These are phyloP conservation scores for Bothrops jararaca DNA, from an alignment of 2,113 vertebrate genomes.

Conservation along the genomic window DNA sequence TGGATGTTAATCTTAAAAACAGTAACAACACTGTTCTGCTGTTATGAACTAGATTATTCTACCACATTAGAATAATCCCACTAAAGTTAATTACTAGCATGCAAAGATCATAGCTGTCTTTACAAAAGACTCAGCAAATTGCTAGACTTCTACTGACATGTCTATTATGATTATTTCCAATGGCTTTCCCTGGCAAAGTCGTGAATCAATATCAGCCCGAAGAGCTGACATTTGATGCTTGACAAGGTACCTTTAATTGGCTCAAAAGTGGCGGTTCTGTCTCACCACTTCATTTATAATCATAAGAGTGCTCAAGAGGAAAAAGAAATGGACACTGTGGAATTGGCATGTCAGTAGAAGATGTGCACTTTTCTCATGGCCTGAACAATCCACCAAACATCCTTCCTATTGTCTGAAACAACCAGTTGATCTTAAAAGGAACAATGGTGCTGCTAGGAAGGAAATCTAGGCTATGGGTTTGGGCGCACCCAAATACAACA, in stretches of 20 bases:
- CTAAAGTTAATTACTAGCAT: constrained; percentile 12
- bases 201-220: background rate
- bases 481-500: background rate
- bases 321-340: constrained; percentile 8
- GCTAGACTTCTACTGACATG: background rate
- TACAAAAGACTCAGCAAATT: background rate
- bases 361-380: background rate
- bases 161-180: background rate
- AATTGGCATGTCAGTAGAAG: background rate
- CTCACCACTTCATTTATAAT: constrained; percentile 14
- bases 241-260: constrained; percentile 29
- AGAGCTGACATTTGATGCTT: constrained; percentile 12
- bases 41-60: background rate
- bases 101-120: constrained; percentile 6
- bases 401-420: background rate
- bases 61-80: background rate
- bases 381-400: background rate
- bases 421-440: background rate
- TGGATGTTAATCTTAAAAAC: background rate
- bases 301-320: background rate
- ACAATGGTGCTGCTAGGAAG: background rate
- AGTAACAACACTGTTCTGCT: background rate
- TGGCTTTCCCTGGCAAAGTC: constrained; percentile 1
- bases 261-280: constrained; percentile 12
- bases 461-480: background rate